Conservation (phyloP, 1,140 invertebrate genomes). For the Bombyx mandarina region DNA sequence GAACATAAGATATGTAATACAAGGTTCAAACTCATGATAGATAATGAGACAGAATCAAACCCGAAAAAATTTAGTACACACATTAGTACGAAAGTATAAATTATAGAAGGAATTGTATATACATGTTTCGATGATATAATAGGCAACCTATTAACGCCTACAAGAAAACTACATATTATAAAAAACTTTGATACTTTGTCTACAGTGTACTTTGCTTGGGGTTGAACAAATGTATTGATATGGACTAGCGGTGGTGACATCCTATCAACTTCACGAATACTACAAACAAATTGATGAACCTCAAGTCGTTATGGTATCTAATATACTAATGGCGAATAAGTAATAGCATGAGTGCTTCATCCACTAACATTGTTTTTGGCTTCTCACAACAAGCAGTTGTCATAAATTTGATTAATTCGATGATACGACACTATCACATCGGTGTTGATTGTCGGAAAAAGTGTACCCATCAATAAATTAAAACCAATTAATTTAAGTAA, state of each 20-base stretch:
- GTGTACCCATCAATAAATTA: too few species aligned
- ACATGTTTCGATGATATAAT: neutral
- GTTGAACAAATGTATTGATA: conserved; percentile 1
- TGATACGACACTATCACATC: too few species aligned
- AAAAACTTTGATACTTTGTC: conserved; percentile 3
- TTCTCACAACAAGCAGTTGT: neutral
- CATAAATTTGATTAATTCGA: too few species aligned
- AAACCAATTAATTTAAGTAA: too few species aligned
- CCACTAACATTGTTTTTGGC: neutral
- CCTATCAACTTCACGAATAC: neutral
- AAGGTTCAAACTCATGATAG: neutral
- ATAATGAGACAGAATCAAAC: neutral
- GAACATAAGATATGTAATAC: conserved; percentile 13
- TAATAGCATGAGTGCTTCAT: neutral
- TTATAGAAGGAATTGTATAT: neutral
- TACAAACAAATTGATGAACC: neutral
- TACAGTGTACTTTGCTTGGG: neutral
- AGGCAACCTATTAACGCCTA: conserved; percentile 7
- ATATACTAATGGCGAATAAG: conserved; percentile 5
- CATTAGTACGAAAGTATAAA: neutral
- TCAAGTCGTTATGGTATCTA: neutral
- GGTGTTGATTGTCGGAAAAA: too few species aligned
- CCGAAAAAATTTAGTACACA: neutral
- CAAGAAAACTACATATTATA: conserved; percentile 1
- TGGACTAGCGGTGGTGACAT: conserved; percentile 2